Evolutionary conservation across 1,140 invertebrate species (phyloP).

Genomic region (Eriocheir sinensis): DNA sequence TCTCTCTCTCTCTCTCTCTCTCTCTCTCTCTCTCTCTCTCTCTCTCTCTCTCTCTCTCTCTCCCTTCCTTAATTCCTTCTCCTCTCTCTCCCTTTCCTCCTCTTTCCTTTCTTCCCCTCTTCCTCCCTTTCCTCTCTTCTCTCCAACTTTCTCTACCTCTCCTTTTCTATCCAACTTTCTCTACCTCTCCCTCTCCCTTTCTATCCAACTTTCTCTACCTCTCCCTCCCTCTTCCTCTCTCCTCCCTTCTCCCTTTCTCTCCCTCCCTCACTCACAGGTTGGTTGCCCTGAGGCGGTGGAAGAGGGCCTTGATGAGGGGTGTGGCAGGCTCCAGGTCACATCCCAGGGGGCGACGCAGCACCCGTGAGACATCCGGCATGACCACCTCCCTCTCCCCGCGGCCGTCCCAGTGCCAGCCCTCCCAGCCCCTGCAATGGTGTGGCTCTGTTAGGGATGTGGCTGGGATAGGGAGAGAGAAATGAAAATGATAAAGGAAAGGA

Average conservation of each 20-base stretch:
- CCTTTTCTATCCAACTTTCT: too few species aligned
- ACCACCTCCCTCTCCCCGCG: constrained; percentile 67
- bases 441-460: too few species aligned
- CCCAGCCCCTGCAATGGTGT: constrained; percentile 68
- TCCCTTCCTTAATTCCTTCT: not conserved
- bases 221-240: too few species aligned
- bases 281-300: constrained; percentile 65
- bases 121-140: too few species aligned
- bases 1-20: not conserved
- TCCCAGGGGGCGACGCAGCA: constrained; percentile 61
- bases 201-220: too few species aligned
- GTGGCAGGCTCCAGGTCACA: constrained; percentile 68
- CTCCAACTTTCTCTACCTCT: too few species aligned
- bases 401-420: constrained; percentile 62
- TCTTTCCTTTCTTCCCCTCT: not conserved
- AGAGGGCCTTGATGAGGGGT: constrained; percentile 67
- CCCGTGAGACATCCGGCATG: constrained; percentile 67
- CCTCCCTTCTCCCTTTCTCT: not conserved
- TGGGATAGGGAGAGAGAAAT: too few species aligned
- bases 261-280: not conserved
- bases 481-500: too few species aligned
- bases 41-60: not conserved
- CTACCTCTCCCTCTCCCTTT: too few species aligned
- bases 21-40: not conserved
- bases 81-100: not conserved